Percentiles rank a stretch among this genome's conserved stretches.
Conservation (phyloP, 2,888 invertebrate species). For the Congeria kusceri region DNA sequence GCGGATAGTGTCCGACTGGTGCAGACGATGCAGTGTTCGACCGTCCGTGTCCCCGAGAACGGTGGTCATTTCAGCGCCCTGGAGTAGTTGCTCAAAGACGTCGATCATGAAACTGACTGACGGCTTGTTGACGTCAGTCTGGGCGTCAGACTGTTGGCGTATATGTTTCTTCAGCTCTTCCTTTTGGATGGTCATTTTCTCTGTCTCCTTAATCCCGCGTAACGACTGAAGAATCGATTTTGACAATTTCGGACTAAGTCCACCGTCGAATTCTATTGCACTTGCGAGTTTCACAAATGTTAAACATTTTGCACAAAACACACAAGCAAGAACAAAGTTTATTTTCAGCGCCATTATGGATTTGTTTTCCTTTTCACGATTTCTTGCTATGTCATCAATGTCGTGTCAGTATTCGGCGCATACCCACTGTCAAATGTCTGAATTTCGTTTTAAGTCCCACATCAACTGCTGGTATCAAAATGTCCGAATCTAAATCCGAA, state of each 20-base stretch:
- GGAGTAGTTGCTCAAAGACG: slow-evolving; percentile 74
- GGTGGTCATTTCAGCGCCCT: slow-evolving; percentile 58
- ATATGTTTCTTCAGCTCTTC: not conserved
- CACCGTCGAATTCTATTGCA: too few relatives aligned
- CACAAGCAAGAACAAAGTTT: too few relatives aligned
- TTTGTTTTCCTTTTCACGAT: too few relatives aligned
- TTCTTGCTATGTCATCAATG: too few relatives aligned
- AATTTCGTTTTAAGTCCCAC: too few relatives aligned
- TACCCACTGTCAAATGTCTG: too few relatives aligned
- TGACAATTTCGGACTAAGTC: too few relatives aligned
- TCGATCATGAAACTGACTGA: slow-evolving; percentile 83
- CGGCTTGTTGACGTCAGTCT: slow-evolving; percentile 74
- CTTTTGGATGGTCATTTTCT: not conserved
- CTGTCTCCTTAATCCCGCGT: not conserved
- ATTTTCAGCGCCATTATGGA: too few relatives aligned
- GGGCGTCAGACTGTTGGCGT: not conserved
- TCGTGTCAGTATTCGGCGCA: too few relatives aligned
- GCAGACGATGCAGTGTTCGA: slow-evolving; percentile 19
- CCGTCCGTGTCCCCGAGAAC: slow-evolving; percentile 59
- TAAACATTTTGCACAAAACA: too few relatives aligned
- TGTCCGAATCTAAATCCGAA: slow-evolving; percentile 55
- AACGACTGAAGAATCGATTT: not conserved
- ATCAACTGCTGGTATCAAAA: slow-evolving; percentile 9
- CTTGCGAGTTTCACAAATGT: too few relatives aligned
- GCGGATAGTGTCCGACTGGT: slow-evolving; percentile 75